These are phyloP conservation scores for Odontocolon sp. DNA, from an alignment of 2,888 invertebrate species.

Conservation along the genomic window DNA sequence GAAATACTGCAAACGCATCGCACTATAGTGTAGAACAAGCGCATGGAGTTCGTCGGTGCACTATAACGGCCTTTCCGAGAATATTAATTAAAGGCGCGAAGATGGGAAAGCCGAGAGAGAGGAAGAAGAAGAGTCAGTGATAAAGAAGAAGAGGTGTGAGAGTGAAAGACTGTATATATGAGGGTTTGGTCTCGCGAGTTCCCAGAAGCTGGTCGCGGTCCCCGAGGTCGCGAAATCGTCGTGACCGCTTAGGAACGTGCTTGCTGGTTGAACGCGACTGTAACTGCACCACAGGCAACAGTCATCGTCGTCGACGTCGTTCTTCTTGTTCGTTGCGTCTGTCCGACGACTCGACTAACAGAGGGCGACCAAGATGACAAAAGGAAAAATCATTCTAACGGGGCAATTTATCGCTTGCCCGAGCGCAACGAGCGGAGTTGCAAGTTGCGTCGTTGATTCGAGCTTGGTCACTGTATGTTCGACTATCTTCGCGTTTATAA, in stretches of 20 bases:
- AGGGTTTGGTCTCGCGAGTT: conserved; percentile 43
- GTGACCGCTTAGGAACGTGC: conserved; percentile 52
- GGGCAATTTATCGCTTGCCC: conserved; percentile 40
- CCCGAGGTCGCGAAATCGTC: conserved; percentile 61
- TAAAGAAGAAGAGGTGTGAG: conserved; percentile 25
- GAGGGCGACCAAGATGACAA: conserved; percentile 19
- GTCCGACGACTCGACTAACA: conserved; percentile 6
- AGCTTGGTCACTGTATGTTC: no score
- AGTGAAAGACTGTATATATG: conserved; percentile 15
- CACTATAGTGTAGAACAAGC: not conserved
- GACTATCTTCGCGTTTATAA: not conserved
- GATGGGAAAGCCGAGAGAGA: conserved; percentile 65
- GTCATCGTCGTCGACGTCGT: conserved; percentile 6
- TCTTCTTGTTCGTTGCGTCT: conserved; percentile 36
- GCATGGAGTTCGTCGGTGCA: conserved; percentile 43
- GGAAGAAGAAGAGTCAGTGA: not conserved
- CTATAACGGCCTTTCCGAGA: conserved; percentile 73
- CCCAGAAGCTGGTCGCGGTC: conserved; percentile 51
- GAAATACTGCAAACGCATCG: not conserved
- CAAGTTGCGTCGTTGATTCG: not conserved
- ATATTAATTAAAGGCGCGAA: conserved; percentile 74
- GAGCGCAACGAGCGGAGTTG: conserved; percentile 3
- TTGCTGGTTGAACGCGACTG: conserved; percentile 21
- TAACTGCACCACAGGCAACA: conserved; percentile 23
- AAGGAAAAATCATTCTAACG: conserved; percentile 41